Base-by-base conservation (phyloP, 2,113 vertebrate genomes). In the Morone saxatilis region DNA sequence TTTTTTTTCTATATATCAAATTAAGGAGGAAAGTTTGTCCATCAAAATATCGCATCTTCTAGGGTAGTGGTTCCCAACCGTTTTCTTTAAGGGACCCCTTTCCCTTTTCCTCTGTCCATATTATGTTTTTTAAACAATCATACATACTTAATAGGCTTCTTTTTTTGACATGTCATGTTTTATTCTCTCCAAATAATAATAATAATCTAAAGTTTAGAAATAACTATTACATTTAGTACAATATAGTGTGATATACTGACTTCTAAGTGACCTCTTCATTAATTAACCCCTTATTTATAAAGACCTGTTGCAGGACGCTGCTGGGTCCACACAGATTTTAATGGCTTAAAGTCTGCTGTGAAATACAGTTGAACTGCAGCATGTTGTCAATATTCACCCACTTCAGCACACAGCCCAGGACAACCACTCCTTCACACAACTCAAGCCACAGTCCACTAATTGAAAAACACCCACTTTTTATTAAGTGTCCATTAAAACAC, bases 391-490 rank as follows among this genome's bases (percentile, higher is more conserved):
- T 68, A 57, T 62, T 65, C 50, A 38, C 48, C 19, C 19, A 56
- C 54, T 70, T 78, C 1, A 63, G 14, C 53, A 57, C 63, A 72
- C 53, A 8, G 22, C 11, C 38, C 12, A 10, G 72, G 54, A 83
- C 79, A 81, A 71, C 59, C 53, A n/a, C 47, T 22, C 76, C 63
- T 83, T 85, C 57, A 81, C 79, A 62, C 53, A 80, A 59, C 50
- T 73, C 47, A 17, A 22, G 31, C 83, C 80, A 48, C 43, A 69
- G 53, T 25, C 57, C 72, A 76, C 76, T 74, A 76, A 87, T 69
- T 86, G 76, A 83, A 81, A 89, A 86, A 86, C 66, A 86, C 67
- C 67, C 70, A 86, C 41, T 75, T 90, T 75, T 83, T 82, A 84
- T 67, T 79, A 84, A 71, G 86, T 78, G 76, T 86, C 70, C 80